phyloP scores from a whole-genome alignment of 2,888 invertebrate genomes.

The Caenorhabditis sp. region DNA sequence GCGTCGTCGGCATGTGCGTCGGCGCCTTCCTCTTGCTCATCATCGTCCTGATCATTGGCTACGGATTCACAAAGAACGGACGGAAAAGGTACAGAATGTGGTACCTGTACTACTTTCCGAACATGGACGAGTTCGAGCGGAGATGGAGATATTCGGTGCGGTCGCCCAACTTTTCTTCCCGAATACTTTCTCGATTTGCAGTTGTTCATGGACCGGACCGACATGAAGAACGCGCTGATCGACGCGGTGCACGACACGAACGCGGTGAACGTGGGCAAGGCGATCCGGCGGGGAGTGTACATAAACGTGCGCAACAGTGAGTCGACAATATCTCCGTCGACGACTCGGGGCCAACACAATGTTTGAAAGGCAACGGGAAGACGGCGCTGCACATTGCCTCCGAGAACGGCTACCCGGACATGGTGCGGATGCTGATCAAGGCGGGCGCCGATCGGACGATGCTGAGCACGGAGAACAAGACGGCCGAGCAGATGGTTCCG shows the following conservation, averaged over 20 bases:
- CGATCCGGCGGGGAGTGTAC: neutral
- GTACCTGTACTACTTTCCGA: neutral
- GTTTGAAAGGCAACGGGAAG: neutral
- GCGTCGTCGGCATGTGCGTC: neutral
- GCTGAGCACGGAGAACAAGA: too few relatives aligned
- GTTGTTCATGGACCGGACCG: neutral
- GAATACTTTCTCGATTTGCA: neutral
- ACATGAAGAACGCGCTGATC: neutral
- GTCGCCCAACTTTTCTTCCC: neutral
- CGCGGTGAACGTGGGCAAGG: neutral
- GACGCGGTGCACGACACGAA: neutral
- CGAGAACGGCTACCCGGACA: neutral
- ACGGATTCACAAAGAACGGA: neutral
- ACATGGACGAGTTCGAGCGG: neutral
- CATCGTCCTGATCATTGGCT: neutral
- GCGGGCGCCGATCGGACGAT: neutral
- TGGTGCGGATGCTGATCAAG: conserved; percentile 30
- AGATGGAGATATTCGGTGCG: neutral
- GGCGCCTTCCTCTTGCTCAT: neutral
- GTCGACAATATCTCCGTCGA: neutral
- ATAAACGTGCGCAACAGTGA: neutral
- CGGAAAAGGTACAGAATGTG: neutral
- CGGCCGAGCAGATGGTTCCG: too few relatives aligned
- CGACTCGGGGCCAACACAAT: neutral
- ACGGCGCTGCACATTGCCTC: neutral